Evolutionary conservation across 2,888 invertebrate genomes (phyloP).

Genomic region (Meiosimyza platycephala): DNA sequence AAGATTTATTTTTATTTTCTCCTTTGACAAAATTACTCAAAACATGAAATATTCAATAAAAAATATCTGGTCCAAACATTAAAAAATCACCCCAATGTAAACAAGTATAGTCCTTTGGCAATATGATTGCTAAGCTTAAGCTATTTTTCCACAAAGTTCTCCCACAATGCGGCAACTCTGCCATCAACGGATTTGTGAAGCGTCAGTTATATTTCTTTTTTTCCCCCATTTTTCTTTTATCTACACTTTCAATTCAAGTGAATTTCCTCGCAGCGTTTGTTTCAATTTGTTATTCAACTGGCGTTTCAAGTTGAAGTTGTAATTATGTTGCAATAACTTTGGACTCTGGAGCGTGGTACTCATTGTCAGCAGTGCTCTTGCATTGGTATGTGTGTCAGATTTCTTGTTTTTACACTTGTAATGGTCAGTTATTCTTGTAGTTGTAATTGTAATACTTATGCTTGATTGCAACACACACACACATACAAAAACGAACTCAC

Average conservation of each 20-base stretch:
- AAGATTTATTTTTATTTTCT: too few species aligned
- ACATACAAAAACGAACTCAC: conserved; percentile 5
- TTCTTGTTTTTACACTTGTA: background rate
- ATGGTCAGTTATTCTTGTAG: conserved; percentile 14
- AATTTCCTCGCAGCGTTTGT: conserved; percentile 3
- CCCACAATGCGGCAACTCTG: too few species aligned
- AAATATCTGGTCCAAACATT: too few species aligned
- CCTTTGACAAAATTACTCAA: too few species aligned
- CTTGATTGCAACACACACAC: background rate
- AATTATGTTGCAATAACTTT: conserved; percentile 58
- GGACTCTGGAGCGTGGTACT: conserved; percentile 5
- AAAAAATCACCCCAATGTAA: too few species aligned
- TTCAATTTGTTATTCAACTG: conserved; percentile 42
- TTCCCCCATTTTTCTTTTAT: conserved; percentile 33
- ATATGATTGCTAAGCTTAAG: background rate
- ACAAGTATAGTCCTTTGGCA: too few species aligned
- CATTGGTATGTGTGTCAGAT: too few species aligned
- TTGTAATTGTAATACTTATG: background rate
- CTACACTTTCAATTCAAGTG: conserved; percentile 19
- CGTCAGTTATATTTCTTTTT: conserved; percentile 43
- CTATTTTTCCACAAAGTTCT: background rate
- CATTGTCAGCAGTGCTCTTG: background rate
- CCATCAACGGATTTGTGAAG: too few species aligned
- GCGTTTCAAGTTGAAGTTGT: conserved; percentile 46
- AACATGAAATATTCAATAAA: too few species aligned